These are phyloP conservation scores for Pseudolaguvia tuberculata DNA, from an alignment of 2,113 vertebrate genomes.

Conservation along the genomic window DNA sequence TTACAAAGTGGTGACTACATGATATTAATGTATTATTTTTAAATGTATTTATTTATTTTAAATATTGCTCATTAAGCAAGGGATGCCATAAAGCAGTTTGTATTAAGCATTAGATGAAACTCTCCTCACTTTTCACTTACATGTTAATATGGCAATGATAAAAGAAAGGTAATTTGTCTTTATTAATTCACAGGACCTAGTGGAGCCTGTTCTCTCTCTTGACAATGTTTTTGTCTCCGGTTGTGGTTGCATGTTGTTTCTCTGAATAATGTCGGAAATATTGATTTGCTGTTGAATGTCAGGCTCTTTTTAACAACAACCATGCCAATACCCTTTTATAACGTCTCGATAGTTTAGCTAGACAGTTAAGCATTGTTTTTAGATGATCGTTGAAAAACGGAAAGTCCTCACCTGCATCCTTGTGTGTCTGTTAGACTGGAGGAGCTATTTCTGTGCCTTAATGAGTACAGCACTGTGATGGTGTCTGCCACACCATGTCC, in stretches of 20 bases:
- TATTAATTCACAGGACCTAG: too few species aligned
- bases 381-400: not conserved
- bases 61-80: too few species aligned
- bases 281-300: not conserved
- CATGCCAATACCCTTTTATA: not conserved
- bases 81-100: not conserved
- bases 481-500: conserved; percentile 80
- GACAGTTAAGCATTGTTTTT: not conserved
- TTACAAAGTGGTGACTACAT: too few species aligned
- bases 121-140: not conserved
- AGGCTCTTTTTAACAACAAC: not conserved
- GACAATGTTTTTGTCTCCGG: not conserved
- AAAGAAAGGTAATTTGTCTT: not conserved
- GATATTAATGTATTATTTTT: not conserved
- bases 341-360: not conserved
- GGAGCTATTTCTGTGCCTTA: conserved; percentile 99
- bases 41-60: too few species aligned
- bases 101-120: not conserved
- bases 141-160: not conserved
- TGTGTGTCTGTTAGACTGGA: conserved; percentile 76
- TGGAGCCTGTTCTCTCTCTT: too few species aligned
- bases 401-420: not conserved
- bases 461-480: conserved; percentile 88
- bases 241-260: not conserved
- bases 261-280: not conserved